Base-by-base conservation (phyloP, 2,113 vertebrate species). In the Ibidorhyncha struthersii region DNA sequence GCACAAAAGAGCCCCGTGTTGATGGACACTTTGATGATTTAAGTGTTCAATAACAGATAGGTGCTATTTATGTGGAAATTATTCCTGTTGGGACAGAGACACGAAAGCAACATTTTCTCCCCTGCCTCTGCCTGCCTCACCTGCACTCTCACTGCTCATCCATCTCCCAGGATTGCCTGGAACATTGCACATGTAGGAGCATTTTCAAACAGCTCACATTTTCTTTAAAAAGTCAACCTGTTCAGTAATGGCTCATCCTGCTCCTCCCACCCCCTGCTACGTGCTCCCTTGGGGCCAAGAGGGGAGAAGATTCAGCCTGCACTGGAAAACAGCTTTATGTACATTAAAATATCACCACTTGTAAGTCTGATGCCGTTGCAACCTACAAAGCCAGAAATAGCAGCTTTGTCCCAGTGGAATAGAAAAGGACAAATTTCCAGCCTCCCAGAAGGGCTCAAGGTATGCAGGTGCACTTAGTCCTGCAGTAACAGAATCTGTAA, bases 141-240 rank as follows among this genome's bases (percentile, higher is more conserved):
- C 92, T 95, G 96, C 92, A 59, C 67, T 96, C 90, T 91, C 6
- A 0, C 90, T 77, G 82, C 90, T 93, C 96, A 97, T 96, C 95
- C 94, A 96, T 97, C 96, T 97, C 94, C 88, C 88, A 70, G 71
- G 95, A 97, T 94, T 94, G 97, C 95, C 89, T 89, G 67, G 90
- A 96, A 97, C 94, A 63, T 59, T 90, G 90, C 90, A 93, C 95
- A 95, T 92, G 92, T 45, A 93, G 73, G 50, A 97, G 92, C 94
- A 97, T 97, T 97, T 97, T 95, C 90, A 97, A 97, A 96, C 95
- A 95, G 95, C 93, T 97, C 95, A 94, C 94, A 97, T 94, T 97
- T 94, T 90, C 96, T 94, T 95, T 81, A 83, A 93, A 95, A 95
- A 97, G 96, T 94, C 96, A 97, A 83, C 92, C 85, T 92, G 82